phyloP scores from a whole-genome alignment of 2,888 invertebrate genomes.

The Ectemnius lituratus region DNA sequence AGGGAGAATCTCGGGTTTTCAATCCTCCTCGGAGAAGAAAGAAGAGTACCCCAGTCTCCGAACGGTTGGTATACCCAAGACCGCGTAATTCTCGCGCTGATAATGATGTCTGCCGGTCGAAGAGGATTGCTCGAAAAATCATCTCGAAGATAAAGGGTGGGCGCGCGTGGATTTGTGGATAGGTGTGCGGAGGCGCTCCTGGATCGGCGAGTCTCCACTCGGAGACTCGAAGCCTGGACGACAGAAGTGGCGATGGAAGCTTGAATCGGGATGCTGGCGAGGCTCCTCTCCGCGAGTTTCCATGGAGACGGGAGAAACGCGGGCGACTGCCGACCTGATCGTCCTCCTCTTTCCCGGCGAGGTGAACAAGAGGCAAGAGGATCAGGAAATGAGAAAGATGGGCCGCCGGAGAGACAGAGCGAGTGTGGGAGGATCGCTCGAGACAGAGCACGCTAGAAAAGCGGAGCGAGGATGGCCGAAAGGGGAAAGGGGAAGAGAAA shows the following conservation, averaged over 20 bases:
- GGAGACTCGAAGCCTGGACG: too few species aligned
- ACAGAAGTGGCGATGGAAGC: conserved; percentile 50
- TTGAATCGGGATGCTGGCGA: conserved; percentile 54
- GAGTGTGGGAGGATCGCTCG: conserved; percentile 8
- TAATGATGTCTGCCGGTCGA: conserved; percentile 1
- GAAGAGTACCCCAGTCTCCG: neutral
- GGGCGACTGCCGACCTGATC: conserved; percentile 51
- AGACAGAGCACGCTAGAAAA: conserved; percentile 15
- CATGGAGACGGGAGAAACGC: conserved; percentile 64
- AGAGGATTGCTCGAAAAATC: neutral
- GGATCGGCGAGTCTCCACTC: too few species aligned
- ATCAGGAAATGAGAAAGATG: conserved; percentile 29
- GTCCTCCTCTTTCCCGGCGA: conserved; percentile 48
- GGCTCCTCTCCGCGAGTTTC: conserved; percentile 60
- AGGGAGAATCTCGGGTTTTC: conserved; percentile 29
- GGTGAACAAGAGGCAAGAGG: conserved; percentile 33
- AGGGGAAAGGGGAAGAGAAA: conserved; percentile 14
- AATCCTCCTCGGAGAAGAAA: neutral
- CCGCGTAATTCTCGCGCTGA: neutral
- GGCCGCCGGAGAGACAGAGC: conserved; percentile 29
- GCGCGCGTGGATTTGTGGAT: too few species aligned
- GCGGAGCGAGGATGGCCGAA: neutral
- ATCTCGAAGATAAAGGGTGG: too few species aligned
- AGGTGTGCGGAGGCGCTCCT: too few species aligned
- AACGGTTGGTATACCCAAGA: neutral